Percentiles rank a stretch among this genome's conserved stretches.
Conservation (phyloP, 2,797 vertebrate genomes). For the Parotocinclus haroldoi region DNA sequence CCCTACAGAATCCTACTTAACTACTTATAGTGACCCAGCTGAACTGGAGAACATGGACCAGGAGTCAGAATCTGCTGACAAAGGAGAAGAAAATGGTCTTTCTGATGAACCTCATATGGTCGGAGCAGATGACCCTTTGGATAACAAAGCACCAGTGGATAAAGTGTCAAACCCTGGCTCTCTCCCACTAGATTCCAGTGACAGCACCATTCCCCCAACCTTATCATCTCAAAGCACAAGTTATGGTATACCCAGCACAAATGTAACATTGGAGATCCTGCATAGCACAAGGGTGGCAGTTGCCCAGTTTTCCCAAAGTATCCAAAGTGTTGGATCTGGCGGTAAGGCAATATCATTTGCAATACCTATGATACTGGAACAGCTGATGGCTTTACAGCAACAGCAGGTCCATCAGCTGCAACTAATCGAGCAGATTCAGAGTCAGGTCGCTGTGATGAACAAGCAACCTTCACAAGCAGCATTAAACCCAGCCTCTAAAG, state of each 20-base stretch:
- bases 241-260: conserved; percentile 86
- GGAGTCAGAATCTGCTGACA: conserved; percentile 58
- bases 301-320: conserved; percentile 90
- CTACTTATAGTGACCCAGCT: conserved; percentile 73
- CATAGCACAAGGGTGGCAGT: conserved; percentile 95
- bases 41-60: conserved; percentile 78
- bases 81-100: conserved; percentile 66
- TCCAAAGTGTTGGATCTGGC: conserved; percentile 54
- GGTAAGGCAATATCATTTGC: conserved; percentile 72
- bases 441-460: conserved; percentile 92
- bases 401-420: conserved; percentile 97
- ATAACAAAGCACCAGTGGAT: conserved; percentile 72
- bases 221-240: conserved; percentile 64
- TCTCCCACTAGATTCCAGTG: conserved; percentile 58
- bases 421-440: conserved; percentile 97
- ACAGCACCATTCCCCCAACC: conserved; percentile 60
- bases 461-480: conserved; percentile 76
- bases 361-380: conserved; percentile 92
- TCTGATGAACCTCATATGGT: conserved; percentile 57
- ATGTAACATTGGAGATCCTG: conserved; percentile 93
- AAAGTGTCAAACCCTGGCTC: conserved; percentile 58
- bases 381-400: conserved; percentile 90
- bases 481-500: conserved; percentile 69
- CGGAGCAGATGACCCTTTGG: conserved; percentile 80
- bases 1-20: conserved; percentile 73